A percentile compares a stretch with the other conserved stretches of the same genome.
Conservation (phyloP, 2,113 vertebrate species). For the Sisor rabdophorus region DNA sequence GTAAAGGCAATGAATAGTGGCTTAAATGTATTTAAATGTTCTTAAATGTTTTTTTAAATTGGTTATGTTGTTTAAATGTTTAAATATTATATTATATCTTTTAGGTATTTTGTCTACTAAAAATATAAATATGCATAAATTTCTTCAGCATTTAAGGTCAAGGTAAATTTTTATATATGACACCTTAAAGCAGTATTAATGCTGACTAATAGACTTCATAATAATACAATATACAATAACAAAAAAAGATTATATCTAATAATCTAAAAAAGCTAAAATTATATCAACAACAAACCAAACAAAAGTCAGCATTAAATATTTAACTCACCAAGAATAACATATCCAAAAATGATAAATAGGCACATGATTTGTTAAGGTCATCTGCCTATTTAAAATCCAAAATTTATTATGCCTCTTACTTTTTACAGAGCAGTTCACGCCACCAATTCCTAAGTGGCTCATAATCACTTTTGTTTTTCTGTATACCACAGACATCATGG, state of each 20-base stretch:
- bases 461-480: conserved; percentile 32
- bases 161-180: too few relatives aligned
- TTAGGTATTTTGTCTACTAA: neutral
- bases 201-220: too few relatives aligned
- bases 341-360: too few relatives aligned
- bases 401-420: neutral
- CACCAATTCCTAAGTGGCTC: neutral
- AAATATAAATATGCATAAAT: neutral
- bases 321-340: too few relatives aligned
- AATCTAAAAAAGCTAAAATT: too few relatives aligned
- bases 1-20: neutral
- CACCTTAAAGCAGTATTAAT: too few relatives aligned
- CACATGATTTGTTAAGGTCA: neutral
- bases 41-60: neutral
- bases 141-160: neutral
- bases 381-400: neutral
- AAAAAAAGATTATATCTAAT: too few relatives aligned
- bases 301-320: too few relatives aligned
- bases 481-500: conserved; percentile 82
- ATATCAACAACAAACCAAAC: too few relatives aligned
- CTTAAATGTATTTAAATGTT: neutral
- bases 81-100: neutral
- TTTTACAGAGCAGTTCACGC: conserved; percentile 22
- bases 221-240: too few relatives aligned
- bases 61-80: conserved; percentile 5